Conservation (phyloP, 2,113 vertebrate genomes). For the Carlito syrichta region DNA sequence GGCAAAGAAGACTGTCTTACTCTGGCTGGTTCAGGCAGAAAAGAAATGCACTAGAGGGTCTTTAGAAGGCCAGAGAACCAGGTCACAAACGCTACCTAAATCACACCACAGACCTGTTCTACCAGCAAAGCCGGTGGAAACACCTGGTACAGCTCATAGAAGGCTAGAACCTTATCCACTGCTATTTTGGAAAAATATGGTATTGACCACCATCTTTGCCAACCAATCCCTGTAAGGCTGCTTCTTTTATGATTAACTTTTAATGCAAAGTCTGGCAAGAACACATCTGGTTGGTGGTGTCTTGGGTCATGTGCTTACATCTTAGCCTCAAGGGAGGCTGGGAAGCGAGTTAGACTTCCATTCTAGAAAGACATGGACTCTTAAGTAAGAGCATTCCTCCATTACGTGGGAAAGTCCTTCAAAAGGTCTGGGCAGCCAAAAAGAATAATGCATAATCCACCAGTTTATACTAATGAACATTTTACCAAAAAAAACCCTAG, state of each 20-base stretch:
- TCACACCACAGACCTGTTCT: neutral
- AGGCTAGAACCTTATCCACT: neutral
- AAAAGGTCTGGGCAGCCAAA: neutral
- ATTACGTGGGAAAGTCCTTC: neutral
- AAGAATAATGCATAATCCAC: neutral
- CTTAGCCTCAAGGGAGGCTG: neutral
- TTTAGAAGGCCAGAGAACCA: neutral
- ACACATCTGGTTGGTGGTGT: fast-evolving
- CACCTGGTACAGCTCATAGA: fast-evolving
- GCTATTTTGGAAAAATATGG: neutral
- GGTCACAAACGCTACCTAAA: neutral
- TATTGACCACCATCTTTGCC: fast-evolving
- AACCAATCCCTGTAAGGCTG: neutral
- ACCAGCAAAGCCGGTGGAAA: neutral
- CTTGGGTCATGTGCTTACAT: fast-evolving
- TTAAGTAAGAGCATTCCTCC: neutral
- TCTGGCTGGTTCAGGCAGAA: neutral
- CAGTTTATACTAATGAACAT: neutral
- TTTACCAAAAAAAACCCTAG: neutral
- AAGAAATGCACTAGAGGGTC: neutral
- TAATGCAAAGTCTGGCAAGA: neutral
- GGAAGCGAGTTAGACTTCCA: neutral
- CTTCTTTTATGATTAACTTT: neutral
- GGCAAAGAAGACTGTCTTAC: neutral
- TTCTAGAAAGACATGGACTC: neutral